Conservation (phyloP, 2,888 invertebrate species). For the Eristalis tenax region DNA sequence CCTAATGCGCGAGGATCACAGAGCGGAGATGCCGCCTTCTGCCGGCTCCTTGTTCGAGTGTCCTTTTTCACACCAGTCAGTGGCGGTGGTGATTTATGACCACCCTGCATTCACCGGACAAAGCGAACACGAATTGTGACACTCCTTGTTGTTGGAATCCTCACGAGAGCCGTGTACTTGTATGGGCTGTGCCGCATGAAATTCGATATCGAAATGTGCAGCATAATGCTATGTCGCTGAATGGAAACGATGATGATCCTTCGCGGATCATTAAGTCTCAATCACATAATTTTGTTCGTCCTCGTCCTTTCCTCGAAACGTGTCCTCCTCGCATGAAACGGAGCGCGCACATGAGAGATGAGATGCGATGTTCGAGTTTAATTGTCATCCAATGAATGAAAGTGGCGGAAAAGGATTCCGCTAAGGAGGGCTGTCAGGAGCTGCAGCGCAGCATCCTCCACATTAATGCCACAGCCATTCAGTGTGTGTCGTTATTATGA, state of each 20-base stretch:
- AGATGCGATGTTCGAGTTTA: constrained; percentile 44
- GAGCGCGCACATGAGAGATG: constrained; percentile 19
- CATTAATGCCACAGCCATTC: constrained; percentile 49
- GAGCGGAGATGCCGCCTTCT: constrained; percentile 32
- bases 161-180: not conserved
- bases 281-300: constrained; percentile 60
- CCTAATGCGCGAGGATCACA: constrained; percentile 65
- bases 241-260: constrained; percentile 50
- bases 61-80: constrained; percentile 67
- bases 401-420: constrained; percentile 68
- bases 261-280: constrained; percentile 71
- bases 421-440: constrained; percentile 34
- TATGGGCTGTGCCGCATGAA: constrained; percentile 44
- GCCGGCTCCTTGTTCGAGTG: constrained; percentile 53
- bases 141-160: constrained; percentile 25
- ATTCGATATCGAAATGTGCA: constrained; percentile 66
- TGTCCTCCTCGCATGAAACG: constrained; percentile 21
- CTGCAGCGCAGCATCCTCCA: constrained; percentile 68
- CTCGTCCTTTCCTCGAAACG: constrained; percentile 22
- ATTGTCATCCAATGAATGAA: constrained; percentile 61
- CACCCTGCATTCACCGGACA: constrained; percentile 48
- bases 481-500: constrained; percentile 64
- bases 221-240: not conserved
- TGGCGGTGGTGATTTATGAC: constrained; percentile 62
- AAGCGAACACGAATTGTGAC: constrained; percentile 62